phyloP scores from a whole-genome alignment of 2,797 vertebrate species.

The Harpagifer antarcticus region DNA sequence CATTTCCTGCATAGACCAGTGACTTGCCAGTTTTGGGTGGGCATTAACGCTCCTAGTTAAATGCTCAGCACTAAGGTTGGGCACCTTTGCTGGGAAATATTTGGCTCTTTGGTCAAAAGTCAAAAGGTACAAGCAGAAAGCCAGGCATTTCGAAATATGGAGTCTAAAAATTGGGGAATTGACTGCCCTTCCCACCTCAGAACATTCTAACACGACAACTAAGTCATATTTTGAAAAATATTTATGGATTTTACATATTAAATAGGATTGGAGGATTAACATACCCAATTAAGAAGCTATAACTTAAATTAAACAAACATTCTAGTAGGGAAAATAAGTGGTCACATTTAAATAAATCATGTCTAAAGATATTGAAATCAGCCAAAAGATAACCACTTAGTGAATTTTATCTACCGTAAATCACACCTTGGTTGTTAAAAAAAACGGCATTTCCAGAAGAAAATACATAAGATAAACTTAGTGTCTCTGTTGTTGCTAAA shows the following conservation, averaged over 20 bases:
- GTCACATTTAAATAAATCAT: neutral
- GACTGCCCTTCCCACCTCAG: neutral
- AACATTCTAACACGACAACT: neutral
- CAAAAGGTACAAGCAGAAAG: neutral
- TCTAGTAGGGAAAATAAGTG: neutral
- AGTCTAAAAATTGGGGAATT: neutral
- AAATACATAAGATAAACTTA: neutral
- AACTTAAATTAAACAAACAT: neutral
- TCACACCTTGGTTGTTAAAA: neutral
- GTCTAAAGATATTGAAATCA: neutral
- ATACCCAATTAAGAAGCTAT: neutral
- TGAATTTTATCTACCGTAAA: neutral
- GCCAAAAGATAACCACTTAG: neutral
- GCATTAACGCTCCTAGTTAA: neutral
- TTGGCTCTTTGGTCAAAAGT: too few species aligned
- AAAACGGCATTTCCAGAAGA: neutral
- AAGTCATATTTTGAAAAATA: neutral
- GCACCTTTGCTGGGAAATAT: neutral
- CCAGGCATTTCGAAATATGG: neutral
- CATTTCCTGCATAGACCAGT: neutral
- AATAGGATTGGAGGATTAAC: too few species aligned
- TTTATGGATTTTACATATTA: conserved; percentile 1
- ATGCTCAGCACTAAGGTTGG: conserved; percentile 1
- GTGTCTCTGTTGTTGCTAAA: neutral
- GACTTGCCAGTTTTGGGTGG: conserved; percentile 1